Conservation (phyloP, 2,888 invertebrate species). For the Hylaea fasciaria region DNA sequence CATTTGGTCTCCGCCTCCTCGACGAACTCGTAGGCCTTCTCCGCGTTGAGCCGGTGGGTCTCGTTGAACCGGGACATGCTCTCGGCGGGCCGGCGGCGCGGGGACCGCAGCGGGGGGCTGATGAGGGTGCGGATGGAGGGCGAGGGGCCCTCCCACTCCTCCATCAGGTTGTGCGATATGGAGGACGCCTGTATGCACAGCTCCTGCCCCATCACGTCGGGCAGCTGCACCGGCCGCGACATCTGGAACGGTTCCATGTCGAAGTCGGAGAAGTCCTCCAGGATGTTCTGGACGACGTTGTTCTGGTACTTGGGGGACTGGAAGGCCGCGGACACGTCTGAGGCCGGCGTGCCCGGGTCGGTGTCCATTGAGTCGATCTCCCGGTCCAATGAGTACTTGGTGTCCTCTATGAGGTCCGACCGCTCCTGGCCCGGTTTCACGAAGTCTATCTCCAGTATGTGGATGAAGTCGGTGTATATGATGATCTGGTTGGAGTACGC, state of each 20-base stretch:
- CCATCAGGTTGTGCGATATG: conserved; percentile 77
- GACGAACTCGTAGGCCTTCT: conserved; percentile 93
- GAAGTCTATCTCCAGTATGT: conserved; percentile 88
- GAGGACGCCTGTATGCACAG: conserved; percentile 78
- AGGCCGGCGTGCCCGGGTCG: conserved; percentile 70
- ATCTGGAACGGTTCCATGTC: conserved; percentile 82
- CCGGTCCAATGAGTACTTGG: conserved; percentile 66
- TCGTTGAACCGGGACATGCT: conserved; percentile 83
- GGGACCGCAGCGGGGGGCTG: conserved; percentile 78
- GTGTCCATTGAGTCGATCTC: conserved; percentile 68
- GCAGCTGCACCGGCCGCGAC: conserved; percentile 73
- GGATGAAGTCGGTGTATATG: conserved; percentile 94
- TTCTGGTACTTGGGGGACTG: conserved; percentile 83
- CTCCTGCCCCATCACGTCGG: conserved; percentile 80
- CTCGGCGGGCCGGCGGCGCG: conserved; percentile 77
- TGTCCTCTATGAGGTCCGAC: conserved; percentile 63
- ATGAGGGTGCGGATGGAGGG: conserved; percentile 79
- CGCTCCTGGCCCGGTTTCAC: conserved; percentile 74
- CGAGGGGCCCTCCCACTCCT: conserved; percentile 82
- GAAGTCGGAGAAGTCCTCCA: conserved; percentile 86
- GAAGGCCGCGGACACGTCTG: conserved; percentile 72
- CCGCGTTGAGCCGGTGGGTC: conserved; percentile 85
- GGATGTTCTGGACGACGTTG: conserved; percentile 85
- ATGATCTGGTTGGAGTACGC: conserved; percentile 90
- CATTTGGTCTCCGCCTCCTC: conserved; percentile 92